Evolutionary conservation across 2,888 invertebrate genomes (phyloP).

Genomic region (Thysanoteuthis rhombus): DNA sequence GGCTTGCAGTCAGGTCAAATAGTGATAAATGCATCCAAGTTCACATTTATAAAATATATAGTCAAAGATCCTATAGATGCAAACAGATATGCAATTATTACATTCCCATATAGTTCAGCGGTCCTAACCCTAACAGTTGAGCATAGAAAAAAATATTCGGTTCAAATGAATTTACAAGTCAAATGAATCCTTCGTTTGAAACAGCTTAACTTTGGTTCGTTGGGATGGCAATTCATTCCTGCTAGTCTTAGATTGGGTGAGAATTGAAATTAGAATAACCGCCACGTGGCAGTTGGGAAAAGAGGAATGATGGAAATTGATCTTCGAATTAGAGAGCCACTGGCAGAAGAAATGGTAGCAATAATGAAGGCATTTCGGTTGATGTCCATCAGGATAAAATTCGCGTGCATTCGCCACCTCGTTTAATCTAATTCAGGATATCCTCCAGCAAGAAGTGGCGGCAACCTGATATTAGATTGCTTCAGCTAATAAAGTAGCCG

Average conservation of each 20-base stretch:
- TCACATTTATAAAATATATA: too few species aligned
- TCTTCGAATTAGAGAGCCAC: too few species aligned
- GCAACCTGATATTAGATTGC: neutral
- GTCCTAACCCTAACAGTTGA: neutral
- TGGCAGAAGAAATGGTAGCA: neutral
- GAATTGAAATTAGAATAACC: neutral
- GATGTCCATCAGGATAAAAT: neutral
- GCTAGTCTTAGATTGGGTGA: neutral
- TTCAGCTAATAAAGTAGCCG: neutral
- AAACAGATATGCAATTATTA: neutral
- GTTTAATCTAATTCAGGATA: slow-evolving; percentile 12
- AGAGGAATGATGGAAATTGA: neutral
- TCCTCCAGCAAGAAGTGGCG: neutral
- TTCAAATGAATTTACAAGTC: neutral
- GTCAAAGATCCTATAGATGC: neutral
- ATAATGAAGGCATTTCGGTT: neutral
- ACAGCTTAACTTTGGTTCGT: neutral
- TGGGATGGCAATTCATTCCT: neutral
- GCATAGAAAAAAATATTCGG: neutral
- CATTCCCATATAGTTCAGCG: neutral
- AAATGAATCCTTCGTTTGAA: neutral
- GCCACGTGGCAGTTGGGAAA: neutral
- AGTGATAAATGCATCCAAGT: too few species aligned
- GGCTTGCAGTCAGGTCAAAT: too few species aligned
- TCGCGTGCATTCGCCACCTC: neutral